Percentiles rank a stretch among this genome's conserved stretches.
Conservation (phyloP, 2,888 invertebrate genomes). For the Sinhomidia bicolor region DNA sequence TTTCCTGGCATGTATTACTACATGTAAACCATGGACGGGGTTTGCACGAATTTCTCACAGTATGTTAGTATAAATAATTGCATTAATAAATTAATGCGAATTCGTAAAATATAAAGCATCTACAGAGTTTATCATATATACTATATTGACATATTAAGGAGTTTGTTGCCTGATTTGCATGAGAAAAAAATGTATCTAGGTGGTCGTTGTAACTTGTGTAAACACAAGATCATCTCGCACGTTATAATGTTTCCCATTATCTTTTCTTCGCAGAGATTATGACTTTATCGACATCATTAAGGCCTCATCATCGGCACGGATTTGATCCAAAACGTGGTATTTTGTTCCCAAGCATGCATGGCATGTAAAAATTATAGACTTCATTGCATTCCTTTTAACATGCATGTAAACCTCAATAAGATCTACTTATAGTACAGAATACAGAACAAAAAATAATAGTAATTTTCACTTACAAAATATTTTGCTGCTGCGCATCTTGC, state of each 20-base stretch:
- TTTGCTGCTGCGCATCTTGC: conserved; percentile 93
- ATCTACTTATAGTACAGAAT: background rate
- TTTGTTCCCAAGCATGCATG: too few relatives aligned
- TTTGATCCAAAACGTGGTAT: too few relatives aligned
- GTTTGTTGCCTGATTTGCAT: too few relatives aligned
- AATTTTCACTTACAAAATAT: conserved; percentile 89
- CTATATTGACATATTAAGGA: background rate
- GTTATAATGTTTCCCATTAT: background rate
- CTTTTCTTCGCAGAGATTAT: background rate
- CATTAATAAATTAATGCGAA: background rate
- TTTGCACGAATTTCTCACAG: conserved; percentile 3
- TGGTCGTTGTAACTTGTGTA: background rate
- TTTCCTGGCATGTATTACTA: background rate
- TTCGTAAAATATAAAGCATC: background rate
- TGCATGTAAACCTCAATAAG: too few relatives aligned
- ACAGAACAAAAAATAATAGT: background rate
- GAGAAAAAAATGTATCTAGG: background rate
- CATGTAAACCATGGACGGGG: background rate
- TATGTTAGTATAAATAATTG: background rate
- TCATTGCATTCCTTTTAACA: too few relatives aligned
- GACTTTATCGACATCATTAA: background rate
- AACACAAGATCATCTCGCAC: background rate
- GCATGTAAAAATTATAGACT: too few relatives aligned
- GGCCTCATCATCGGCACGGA: background rate
- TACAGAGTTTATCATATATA: background rate